Conservation (phyloP, 2,888 invertebrate genomes). For the Argyresthia goedartella region DNA sequence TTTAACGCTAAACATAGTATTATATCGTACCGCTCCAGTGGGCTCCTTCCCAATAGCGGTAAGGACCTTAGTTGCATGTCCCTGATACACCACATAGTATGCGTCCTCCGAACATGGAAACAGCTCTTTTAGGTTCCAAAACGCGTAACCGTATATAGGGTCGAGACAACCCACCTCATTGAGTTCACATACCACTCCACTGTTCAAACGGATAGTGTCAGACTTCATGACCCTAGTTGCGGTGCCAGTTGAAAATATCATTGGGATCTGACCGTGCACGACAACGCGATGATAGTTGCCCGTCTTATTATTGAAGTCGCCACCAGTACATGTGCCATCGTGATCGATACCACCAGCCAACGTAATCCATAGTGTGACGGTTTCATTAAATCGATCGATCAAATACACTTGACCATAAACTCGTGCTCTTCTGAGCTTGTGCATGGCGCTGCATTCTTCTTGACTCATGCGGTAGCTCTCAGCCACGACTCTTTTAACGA, state of each 20-base stretch:
- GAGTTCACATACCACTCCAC: background rate
- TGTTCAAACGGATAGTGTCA: background rate
- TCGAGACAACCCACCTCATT: background rate
- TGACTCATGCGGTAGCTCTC: background rate
- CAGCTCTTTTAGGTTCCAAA: background rate
- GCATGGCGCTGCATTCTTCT: background rate
- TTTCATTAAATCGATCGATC: background rate
- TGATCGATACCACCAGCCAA: no score
- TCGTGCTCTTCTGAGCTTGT: background rate
- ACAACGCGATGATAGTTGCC: no score
- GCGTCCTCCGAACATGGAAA: background rate
- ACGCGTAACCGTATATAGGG: background rate
- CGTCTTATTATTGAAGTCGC: no score
- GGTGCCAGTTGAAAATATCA: background rate
- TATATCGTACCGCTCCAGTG: background rate
- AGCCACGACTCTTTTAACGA: background rate
- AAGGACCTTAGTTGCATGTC: background rate
- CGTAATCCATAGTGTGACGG: no score
- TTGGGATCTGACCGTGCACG: no score
- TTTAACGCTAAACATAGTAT: background rate
- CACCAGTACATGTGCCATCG: no score
- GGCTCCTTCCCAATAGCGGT: background rate
- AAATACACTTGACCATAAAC: background rate
- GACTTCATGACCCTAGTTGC: background rate
- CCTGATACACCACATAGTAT: background rate